Conservation (phyloP, 2,888 invertebrate species). For the Ennomos erosarius region DNA sequence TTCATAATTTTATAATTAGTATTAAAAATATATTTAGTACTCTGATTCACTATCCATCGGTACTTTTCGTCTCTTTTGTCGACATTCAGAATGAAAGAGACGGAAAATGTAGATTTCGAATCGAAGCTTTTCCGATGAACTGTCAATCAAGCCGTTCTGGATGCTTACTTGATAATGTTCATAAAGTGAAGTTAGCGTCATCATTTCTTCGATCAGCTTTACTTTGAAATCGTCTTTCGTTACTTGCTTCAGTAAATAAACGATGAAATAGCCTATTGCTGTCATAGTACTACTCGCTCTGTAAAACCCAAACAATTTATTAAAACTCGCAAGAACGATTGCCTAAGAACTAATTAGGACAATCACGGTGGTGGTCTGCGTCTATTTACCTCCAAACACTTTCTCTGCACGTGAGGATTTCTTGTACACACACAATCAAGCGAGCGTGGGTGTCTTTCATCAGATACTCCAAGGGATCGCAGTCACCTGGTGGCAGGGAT, state of each 20-base stretch:
- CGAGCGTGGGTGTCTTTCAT: constrained; percentile 89
- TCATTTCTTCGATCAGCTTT: constrained; percentile 72
- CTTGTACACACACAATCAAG: constrained; percentile 76
- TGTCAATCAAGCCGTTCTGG: too few species aligned
- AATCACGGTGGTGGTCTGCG: too few species aligned
- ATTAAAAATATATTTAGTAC: too few species aligned
- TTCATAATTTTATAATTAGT: too few species aligned
- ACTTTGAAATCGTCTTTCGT: constrained; percentile 63
- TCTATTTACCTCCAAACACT: constrained; percentile 60
- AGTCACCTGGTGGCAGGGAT: constrained; percentile 90
- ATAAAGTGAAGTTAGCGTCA: constrained; percentile 66
- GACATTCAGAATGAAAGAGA: too few species aligned
- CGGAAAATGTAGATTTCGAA: not conserved
- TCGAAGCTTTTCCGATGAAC: too few species aligned
- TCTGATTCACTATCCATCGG: too few species aligned
- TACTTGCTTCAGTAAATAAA: constrained; percentile 60
- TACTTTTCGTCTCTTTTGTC: too few species aligned
- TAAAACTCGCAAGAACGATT: too few species aligned
- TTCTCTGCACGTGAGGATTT: constrained; percentile 74
- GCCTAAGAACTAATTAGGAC: too few species aligned
- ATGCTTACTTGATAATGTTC: constrained; percentile 70
- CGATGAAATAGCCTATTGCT: constrained; percentile 64
- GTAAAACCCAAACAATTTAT: constrained; percentile 36
- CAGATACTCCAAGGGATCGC: constrained; percentile 89
- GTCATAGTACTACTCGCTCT: constrained; percentile 68